Conservation (phyloP, 2,888 invertebrate genomes). For the Hydrotaea diabolus region DNA sequence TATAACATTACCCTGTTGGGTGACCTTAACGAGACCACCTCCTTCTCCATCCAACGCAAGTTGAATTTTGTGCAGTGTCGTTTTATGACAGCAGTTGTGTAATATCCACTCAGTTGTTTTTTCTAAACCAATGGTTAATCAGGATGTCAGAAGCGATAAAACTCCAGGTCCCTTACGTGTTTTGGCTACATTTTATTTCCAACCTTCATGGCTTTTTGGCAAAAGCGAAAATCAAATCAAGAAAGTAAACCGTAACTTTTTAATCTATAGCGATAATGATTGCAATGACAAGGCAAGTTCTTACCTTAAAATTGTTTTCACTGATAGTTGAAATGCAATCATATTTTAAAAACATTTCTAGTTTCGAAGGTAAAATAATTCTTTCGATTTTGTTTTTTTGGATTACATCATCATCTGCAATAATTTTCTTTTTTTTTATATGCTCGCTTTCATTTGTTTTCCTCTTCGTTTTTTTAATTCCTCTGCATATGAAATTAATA, state of each 20-base stretch:
- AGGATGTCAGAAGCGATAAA: slow-evolving; percentile 29
- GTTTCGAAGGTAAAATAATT: not conserved
- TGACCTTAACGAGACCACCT: slow-evolving; percentile 21
- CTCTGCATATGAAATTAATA: slow-evolving; percentile 8
- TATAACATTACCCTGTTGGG: slow-evolving; percentile 1
- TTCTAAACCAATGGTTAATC: slow-evolving; percentile 14
- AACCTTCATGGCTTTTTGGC: slow-evolving; percentile 54
- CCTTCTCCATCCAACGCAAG: not conserved
- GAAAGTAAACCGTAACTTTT: slow-evolving; percentile 44
- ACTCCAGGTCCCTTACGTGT: slow-evolving; percentile 48
- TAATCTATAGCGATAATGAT: slow-evolving; percentile 52
- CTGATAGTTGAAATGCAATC: not conserved
- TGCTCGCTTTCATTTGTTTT: not conserved
- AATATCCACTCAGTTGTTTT: slow-evolving; percentile 31
- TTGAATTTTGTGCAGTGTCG: not conserved
- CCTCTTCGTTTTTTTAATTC: not conserved
- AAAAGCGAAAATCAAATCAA: slow-evolving; percentile 18
- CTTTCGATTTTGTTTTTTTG: slow-evolving; percentile 7
- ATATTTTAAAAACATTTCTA: not conserved
- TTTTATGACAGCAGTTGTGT: slow-evolving; percentile 48
- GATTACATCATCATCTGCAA: slow-evolving; percentile 58
- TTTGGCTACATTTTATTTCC: slow-evolving; percentile 63
- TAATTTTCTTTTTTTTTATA: slow-evolving; percentile 3
- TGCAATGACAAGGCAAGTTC: slow-evolving; percentile 55
- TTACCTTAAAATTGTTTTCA: slow-evolving; percentile 3